Base-by-base conservation (phyloP, 2,888 invertebrate species). In the Pelosia muscerda region DNA sequence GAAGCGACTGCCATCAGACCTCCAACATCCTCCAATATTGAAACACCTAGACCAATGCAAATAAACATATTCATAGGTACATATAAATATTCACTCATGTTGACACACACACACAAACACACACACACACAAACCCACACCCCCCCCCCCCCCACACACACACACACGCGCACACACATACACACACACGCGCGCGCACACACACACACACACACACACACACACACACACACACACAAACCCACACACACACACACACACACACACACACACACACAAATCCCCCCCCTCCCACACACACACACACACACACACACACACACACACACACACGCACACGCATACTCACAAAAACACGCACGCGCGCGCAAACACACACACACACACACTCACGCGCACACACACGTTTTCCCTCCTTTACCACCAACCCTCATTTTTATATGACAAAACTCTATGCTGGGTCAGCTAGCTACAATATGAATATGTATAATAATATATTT, bases 171-270 rank as follows among this genome's bases (percentile, higher is more conserved):
- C 49, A n/a, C 49, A 5, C 49, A 49, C 2, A 5, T n/a, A 49
- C 49, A 9, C 49, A 49, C 28, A 2, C 57, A 28, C 57, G 11
- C 57, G 19, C 57, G 11, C 57, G 15, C 57, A 15, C 28, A 57
- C 57, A 4, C 56, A 26, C 56, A 15, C 56, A 56, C 26, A 13
- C 25, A 25, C 56, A 15, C 56, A 26, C 56, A 15, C 56, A 56
- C 56, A 13, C 56, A 23, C 56, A 26, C 25, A 26, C 56, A 15
- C 56, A 25, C 56, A 15, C 56, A 56, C 56, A 15, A 26, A 25
- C 56, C 15, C 56, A 56, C 56, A 2, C 56, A 56, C 56, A 15
- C 56, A 56, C 56, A 15, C 56, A 25, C 56, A 15, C 56, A 56
- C 56, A 15, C 26, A 26, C 56, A 15, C 56, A 25, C 56, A 13